Conservation (phyloP, 2,113 vertebrate genomes). For the Cygnus atratus region DNA sequence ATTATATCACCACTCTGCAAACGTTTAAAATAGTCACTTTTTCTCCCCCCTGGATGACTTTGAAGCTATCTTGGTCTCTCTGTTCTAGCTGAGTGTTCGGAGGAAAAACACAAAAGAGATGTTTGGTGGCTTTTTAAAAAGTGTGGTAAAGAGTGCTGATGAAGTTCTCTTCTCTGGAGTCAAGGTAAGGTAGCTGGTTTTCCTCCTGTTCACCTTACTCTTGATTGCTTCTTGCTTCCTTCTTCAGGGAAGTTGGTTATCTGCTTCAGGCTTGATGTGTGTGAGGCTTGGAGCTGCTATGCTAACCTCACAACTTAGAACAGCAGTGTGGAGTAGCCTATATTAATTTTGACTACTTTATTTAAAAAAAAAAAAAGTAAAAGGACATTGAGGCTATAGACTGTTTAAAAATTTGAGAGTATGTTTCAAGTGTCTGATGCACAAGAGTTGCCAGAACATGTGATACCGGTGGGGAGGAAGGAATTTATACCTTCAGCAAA, state of each 20-base stretch:
- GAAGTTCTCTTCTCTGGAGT: constrained; percentile 95
- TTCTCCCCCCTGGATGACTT: rapidly evolving
- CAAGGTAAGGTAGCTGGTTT: constrained; percentile 80
- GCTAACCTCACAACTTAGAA: neutral
- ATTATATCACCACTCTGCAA: neutral
- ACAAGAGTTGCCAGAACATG: neutral
- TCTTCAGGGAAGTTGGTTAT: neutral
- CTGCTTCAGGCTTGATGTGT: neutral
- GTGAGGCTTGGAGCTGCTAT: neutral
- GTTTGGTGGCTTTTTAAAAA: constrained; percentile 97
- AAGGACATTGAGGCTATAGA: neutral
- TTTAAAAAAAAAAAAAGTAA: neutral
- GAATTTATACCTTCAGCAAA: neutral
- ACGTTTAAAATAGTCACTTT: neutral
- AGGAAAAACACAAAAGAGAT: constrained; percentile 97
- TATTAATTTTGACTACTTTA: neutral
- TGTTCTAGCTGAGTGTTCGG: constrained; percentile 88
- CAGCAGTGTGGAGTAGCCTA: neutral
- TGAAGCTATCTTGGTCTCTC: neutral
- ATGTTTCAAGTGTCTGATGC: neutral
- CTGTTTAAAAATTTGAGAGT: neutral
- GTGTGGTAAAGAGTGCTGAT: constrained; percentile 93
- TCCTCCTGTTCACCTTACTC: neutral
- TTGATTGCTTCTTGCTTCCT: neutral
- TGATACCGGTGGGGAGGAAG: neutral